Evolutionary conservation across 2,797 vertebrate genomes (phyloP).

Genomic region (Choloepus didactylus): DNA sequence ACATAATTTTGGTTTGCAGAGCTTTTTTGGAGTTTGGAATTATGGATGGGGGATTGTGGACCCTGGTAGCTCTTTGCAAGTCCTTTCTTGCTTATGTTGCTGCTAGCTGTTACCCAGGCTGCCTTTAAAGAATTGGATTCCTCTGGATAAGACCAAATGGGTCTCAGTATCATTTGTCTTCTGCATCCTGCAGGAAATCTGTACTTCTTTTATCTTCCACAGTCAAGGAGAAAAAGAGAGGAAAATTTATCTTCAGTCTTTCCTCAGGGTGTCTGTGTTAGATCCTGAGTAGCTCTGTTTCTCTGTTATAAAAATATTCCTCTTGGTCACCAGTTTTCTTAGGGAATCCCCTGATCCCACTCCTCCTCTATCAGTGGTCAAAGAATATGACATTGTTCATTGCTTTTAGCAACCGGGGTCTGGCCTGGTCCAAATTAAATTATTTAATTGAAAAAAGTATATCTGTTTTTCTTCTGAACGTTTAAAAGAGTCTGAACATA

Average conservation of each 20-base stretch:
- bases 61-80: not conserved
- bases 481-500: constrained; percentile 38
- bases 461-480: constrained; percentile 55
- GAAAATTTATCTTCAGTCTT: constrained; percentile 46
- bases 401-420: constrained; percentile 5
- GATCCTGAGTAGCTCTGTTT: constrained; percentile 43
- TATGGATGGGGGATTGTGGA: not conserved
- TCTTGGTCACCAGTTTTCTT: not conserved
- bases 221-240: constrained; percentile 49
- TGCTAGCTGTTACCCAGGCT: not conserved
- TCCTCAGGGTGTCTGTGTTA: constrained; percentile 23
- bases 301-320: not conserved
- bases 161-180: constrained; percentile 30
- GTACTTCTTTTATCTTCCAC: constrained; percentile 4
- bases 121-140: not conserved
- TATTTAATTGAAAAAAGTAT: not conserved
- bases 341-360: not conserved
- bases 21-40: not conserved
- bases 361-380: not conserved
- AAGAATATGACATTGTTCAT: not conserved
- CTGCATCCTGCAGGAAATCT: constrained; percentile 75
- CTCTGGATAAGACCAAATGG: not conserved
- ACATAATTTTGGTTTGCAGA: constrained; percentile 6
- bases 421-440: constrained; percentile 23
- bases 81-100: not conserved